Conservation (phyloP, 92 coral and sea anemone species). For the Chrysogorgia sp. region DNA sequence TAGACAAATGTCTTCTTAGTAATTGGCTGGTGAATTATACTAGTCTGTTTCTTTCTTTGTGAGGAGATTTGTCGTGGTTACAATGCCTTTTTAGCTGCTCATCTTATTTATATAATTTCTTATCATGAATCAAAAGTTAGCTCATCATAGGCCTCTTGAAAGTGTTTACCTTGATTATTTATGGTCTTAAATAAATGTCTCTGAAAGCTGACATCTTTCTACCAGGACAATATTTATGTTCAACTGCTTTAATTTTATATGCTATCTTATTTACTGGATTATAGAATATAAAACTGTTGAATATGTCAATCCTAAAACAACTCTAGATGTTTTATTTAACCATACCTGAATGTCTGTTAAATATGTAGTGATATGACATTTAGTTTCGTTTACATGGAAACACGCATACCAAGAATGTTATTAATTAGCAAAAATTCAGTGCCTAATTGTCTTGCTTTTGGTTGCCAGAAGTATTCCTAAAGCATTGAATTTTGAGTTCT, state of each 20-base stretch:
- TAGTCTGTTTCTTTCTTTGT: background rate
- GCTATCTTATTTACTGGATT: background rate
- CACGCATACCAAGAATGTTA: conserved; percentile 31
- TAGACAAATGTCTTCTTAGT: too few relatives aligned
- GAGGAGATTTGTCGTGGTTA: background rate
- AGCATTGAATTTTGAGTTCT: background rate
- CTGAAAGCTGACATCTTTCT: background rate
- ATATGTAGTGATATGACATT: conserved; percentile 3
- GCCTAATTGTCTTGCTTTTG: background rate
- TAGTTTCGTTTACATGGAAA: conserved; percentile 49
- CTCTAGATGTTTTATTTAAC: too few relatives aligned
- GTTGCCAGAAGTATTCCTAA: background rate
- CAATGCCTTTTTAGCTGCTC: background rate
- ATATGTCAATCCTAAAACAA: too few relatives aligned
- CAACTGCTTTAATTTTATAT: background rate
- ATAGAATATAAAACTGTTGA: too few relatives aligned
- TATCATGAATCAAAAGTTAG: background rate
- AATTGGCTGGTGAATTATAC: too few relatives aligned
- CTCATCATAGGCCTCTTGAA: background rate
- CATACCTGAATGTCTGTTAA: background rate
- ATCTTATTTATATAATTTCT: background rate
- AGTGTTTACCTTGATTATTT: background rate
- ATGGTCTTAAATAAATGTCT: background rate
- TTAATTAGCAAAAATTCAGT: conserved; percentile 17
- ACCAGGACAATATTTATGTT: too few relatives aligned